Evolutionary conservation across 1,140 invertebrate genomes (phyloP), one percentile per base, ranked within the genome.

Genomic region (Colletes latitarsis): DNA sequence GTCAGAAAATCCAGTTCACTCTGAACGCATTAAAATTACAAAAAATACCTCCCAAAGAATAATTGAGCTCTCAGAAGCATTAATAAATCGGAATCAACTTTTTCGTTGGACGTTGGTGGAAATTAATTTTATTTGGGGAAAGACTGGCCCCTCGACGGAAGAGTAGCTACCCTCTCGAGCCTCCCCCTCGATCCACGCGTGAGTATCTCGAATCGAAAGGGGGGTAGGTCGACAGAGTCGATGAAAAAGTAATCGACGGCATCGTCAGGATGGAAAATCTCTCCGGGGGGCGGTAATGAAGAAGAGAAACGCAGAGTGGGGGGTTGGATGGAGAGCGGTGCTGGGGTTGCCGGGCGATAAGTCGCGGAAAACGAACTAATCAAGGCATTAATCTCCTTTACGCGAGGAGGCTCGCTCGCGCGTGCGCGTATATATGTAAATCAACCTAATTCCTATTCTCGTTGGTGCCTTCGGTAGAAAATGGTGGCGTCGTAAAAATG

Each of bases 361-460:
- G 85, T 87, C 79, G 82, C 49, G 77, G 86, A 73, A 88, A 88
- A 88, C 88, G 78, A 88, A 89, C 88, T 91, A 90, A 91, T 91
- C 90, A 90, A 89, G 85, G 85, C 86, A 89, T 91, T 89, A 91
- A 90, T 90, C 86, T 89, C 82, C 82, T 83, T 81, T 86, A 71
- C 85, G 76, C 55, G 69, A 2, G 63, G 17, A 62, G 49, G 52
- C 2, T 19, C 15, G 73, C 43, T 30, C 21, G 3, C 49, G 58
- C 21, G 52, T 43, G 78, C 79, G 79, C 80, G 83, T 89, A 87
- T 87, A 75, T 88, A 91, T 91, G 89, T 87, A 91, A 91, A 91
- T 90, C 83, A 84, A 86, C 89, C 84, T 87, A 89, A 91, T 90
- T 89, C 86, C 88, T 84, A 89, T 89, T 89, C 89, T 75, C 82